phyloP scores from a whole-genome alignment of 2,888 invertebrate genomes.

The Folsomia manolachei region DNA sequence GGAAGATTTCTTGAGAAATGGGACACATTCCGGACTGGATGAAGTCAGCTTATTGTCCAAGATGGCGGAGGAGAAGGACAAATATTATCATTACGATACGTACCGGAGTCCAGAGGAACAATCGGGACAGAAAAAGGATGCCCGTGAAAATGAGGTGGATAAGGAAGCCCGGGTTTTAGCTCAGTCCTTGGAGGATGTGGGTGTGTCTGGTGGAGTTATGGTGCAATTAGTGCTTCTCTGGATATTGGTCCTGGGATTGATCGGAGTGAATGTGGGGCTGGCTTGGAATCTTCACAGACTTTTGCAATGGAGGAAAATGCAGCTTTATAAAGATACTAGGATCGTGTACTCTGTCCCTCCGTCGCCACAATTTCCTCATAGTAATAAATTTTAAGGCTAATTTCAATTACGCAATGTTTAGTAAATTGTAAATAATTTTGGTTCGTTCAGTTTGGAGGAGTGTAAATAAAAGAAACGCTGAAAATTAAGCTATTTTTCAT shows the following conservation, averaged over 20 bases:
- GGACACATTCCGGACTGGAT: neutral
- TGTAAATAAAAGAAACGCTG: no score
- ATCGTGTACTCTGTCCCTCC: slow-evolving; percentile 39
- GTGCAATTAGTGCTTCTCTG: slow-evolving; percentile 37
- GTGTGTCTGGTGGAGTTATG: slow-evolving; percentile 20
- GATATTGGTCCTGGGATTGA: slow-evolving; percentile 28
- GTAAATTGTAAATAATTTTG: no score
- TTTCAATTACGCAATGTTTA: no score
- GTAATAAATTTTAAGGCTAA: slow-evolving; percentile 41
- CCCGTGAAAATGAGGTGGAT: neutral
- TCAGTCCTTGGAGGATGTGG: neutral
- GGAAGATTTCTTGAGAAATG: slow-evolving; percentile 17
- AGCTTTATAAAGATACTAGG: slow-evolving; percentile 41
- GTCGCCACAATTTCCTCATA: slow-evolving; percentile 34
- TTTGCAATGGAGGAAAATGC: slow-evolving; percentile 34
- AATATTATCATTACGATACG: neutral
- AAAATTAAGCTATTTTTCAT: no score
- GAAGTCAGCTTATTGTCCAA: neutral
- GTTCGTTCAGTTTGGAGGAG: no score
- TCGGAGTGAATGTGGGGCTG: slow-evolving; percentile 10
- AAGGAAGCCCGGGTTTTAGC: slow-evolving; percentile 12
- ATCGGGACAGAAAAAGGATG: slow-evolving; percentile 11
- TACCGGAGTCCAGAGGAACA: neutral
- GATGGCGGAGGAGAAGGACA: slow-evolving; percentile 25
- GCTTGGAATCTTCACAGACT: slow-evolving; percentile 32